These are phyloP conservation scores for Crypturellus undulatus DNA, from an alignment of 2,113 vertebrate species.

Conservation along the genomic window DNA sequence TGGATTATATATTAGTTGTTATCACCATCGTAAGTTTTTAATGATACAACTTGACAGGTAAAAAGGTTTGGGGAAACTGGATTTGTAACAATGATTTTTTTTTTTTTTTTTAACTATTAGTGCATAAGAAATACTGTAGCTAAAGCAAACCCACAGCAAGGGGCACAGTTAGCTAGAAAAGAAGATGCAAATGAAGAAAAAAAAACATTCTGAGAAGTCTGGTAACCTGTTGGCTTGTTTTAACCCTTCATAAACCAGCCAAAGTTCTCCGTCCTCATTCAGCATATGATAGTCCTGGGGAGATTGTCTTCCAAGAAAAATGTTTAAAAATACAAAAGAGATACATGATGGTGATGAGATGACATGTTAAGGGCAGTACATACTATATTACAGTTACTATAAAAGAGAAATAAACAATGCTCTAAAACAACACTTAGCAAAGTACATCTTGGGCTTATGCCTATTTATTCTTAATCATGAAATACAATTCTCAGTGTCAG, in stretches of 20 bases:
- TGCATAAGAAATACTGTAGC: constrained; percentile 49
- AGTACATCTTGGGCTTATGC: not conserved
- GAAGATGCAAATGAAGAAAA: constrained; percentile 66
- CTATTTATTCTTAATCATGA: not conserved
- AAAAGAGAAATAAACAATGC: not conserved
- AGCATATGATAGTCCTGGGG: constrained; percentile 91
- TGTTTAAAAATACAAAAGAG: constrained; percentile 81
- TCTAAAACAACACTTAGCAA: not conserved
- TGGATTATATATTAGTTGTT: not conserved
- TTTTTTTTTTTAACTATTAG: not conserved
- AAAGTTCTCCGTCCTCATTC: constrained; percentile 99
- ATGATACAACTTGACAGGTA: not conserved
- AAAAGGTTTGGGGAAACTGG: not conserved
- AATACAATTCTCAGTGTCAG: not conserved
- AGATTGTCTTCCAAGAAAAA: constrained; percentile 87
- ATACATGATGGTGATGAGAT: constrained; percentile 68
- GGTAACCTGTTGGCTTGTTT: constrained; percentile 98
- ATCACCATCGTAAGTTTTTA: not conserved
- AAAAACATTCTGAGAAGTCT: constrained; percentile 69
- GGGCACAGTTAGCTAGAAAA: constrained; percentile 69
- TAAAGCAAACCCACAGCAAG: constrained; percentile 68
- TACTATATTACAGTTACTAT: constrained; percentile 23
- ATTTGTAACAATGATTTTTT: not conserved
- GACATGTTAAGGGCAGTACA: constrained; percentile 42
- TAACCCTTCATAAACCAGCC: constrained; percentile 99